phyloP scores from a whole-genome alignment of 2,113 vertebrate genomes.

The Parus major region DNA sequence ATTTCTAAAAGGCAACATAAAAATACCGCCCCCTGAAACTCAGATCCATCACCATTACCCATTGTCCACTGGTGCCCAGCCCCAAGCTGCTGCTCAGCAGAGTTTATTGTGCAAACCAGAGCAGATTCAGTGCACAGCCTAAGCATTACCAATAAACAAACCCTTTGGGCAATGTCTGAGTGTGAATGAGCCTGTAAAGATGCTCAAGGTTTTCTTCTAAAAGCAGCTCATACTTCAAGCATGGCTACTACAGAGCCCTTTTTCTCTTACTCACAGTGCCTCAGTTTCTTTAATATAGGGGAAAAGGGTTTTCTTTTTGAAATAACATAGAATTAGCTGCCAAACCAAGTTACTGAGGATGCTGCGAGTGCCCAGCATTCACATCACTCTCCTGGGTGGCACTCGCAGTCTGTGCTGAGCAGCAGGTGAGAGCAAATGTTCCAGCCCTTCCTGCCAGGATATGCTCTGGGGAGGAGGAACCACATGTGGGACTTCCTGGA shows the following conservation, averaged over 20 bases:
- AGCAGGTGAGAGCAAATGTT: background rate
- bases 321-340: background rate
- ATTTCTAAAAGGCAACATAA: constrained; percentile 16
- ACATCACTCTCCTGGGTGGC: rapidly evolving
- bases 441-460: background rate
- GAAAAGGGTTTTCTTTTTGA: background rate
- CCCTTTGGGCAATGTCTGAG: background rate
- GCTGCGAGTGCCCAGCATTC: background rate
- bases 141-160: background rate
- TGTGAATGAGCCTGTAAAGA: background rate
- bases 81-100: background rate
- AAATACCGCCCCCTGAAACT: background rate
- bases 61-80: background rate
- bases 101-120: background rate
- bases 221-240: background rate
- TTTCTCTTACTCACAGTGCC: background rate
- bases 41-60: background rate
- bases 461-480: background rate
- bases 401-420: background rate
- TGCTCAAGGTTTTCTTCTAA: background rate
- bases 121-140: background rate
- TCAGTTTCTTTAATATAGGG: background rate
- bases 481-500: rapidly evolving
- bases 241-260: background rate
- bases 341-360: background rate